Percentiles rank a stretch among this genome's conserved stretches.
Conservation (phyloP, 2,888 invertebrate species). For the Melanophora roralis region DNA sequence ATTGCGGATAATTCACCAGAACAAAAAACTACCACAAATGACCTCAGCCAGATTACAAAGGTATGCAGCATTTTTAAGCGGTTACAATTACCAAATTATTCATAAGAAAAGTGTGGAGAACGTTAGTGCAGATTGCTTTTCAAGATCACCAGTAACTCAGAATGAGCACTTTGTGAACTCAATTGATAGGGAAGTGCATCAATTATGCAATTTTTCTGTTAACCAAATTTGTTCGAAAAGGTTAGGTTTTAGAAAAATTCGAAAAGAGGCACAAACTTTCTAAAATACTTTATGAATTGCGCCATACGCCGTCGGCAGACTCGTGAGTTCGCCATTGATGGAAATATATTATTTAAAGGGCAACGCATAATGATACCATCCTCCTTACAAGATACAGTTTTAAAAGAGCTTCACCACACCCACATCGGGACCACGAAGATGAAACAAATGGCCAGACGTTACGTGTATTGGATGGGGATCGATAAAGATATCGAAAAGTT, state of each 20-base stretch:
- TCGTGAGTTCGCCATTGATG: neutral
- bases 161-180: neutral
- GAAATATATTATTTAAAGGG: neutral
- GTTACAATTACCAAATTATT: neutral
- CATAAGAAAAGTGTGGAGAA: neutral
- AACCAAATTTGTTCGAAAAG: neutral
- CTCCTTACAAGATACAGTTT: slow-evolving; percentile 10
- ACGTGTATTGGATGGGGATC: slow-evolving; percentile 59
- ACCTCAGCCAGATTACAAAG: neutral
- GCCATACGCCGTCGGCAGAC: neutral
- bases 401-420: slow-evolving; percentile 62
- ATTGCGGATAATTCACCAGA: slow-evolving; percentile 17
- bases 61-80: neutral
- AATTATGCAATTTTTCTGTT: neutral
- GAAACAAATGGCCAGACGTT: slow-evolving; percentile 63
- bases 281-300: neutral
- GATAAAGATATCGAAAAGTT: neutral
- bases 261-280: neutral
- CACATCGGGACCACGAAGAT: slow-evolving; percentile 66
- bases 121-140: neutral
- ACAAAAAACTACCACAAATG: slow-evolving; percentile 5
- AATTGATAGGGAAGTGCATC: neutral
- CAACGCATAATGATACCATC: neutral
- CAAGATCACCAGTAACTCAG: neutral
- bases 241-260: neutral